Conservation (phyloP, 2,113 vertebrate genomes). For the Tympanuchus pallidicinctus region DNA sequence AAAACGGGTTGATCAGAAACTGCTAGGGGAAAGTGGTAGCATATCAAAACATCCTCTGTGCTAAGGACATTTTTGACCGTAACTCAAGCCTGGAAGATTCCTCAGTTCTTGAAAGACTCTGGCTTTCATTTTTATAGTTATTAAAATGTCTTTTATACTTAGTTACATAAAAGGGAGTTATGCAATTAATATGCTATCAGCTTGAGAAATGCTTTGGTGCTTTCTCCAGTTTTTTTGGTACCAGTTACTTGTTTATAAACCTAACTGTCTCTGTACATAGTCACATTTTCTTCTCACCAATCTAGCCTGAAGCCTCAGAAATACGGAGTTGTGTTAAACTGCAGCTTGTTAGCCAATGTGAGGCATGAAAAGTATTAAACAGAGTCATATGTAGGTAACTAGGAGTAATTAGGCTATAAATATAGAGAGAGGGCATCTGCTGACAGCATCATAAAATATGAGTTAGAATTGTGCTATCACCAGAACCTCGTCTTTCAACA, state of each 20-base stretch:
- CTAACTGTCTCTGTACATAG: conserved; percentile 84
- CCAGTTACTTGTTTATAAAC: conserved; percentile 84
- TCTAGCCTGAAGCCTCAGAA: conserved; percentile 73
- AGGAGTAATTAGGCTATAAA: conserved; percentile 69
- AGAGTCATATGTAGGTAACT: conserved; percentile 59
- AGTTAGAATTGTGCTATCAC: conserved; percentile 62
- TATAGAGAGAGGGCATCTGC: conserved; percentile 44
- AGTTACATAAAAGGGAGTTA: conserved; percentile 86
- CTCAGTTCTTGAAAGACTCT: conserved; percentile 85
- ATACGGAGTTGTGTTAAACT: conserved; percentile 61
- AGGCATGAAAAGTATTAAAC: conserved; percentile 69
- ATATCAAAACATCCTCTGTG: conserved; percentile 69
- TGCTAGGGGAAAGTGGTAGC: conserved; percentile 73
- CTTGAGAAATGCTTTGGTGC: conserved; percentile 85
- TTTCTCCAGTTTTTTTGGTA: conserved; percentile 87
- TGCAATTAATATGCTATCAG: conserved; percentile 86
- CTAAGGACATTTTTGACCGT: conserved; percentile 81
- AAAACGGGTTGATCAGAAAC: conserved; percentile 78
- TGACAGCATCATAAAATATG: conserved; percentile 63
- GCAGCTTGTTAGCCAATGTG: conserved; percentile 73
- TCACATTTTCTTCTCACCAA: conserved; percentile 70
- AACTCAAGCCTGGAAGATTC: conserved; percentile 87
- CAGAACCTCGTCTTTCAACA: conserved; percentile 36
- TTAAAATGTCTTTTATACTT: conserved; percentile 85
- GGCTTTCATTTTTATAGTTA: conserved; percentile 91